Base-by-base conservation (phyloP, 2,888 invertebrate species). In the Drosophila paramelanica region DNA sequence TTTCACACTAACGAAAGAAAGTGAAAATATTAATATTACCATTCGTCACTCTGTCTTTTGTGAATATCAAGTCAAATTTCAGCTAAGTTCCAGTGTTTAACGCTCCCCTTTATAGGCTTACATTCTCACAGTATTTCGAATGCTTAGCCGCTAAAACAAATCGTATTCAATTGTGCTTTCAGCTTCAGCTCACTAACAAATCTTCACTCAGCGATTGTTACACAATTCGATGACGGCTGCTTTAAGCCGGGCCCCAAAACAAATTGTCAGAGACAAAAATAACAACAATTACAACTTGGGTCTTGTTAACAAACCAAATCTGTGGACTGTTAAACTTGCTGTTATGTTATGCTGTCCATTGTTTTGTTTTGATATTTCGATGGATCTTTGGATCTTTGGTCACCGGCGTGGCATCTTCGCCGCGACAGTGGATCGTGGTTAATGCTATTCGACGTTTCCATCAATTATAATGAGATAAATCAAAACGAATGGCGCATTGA, bases 401-500 rank as follows among this genome's bases (percentile, higher is more conserved):
- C 39, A 41, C n/a, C 8, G 52, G 33, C 17, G 27, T 42, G 49
- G 38, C 67, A 57, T 50, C 49, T 67, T 66, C 41, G 11, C 17
- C 31, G 31, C 25, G 27, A 46, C 41, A 61, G 39, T 23, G 17
- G 33, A 11, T 13, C 23, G 42, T n/a, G 42, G 33, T 14, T 25
- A 59, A 49, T 77, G 67, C 73, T 53, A 73, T 67, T 73, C 64
- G 67, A 76, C 52, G 43, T 70, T 72, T 73, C 71, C 89, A 89
- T 84, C 85, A 84, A 84, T 87, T 89, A 84, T 89, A 87, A 84
- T 87, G 71, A 66, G 88, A 87, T 89, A 84, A 78, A 87, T 84
- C 89, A 84, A 72, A 79, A 59, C 80, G 80, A 86, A 67, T 67
- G 73, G 73, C 84, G 71, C 52, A 59, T 75, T 72, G 75, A 64